A percentile compares a stretch with the other conserved stretches of the same genome.
Conservation (phyloP, 2,113 vertebrate species). For the Anoura caudifer region DNA sequence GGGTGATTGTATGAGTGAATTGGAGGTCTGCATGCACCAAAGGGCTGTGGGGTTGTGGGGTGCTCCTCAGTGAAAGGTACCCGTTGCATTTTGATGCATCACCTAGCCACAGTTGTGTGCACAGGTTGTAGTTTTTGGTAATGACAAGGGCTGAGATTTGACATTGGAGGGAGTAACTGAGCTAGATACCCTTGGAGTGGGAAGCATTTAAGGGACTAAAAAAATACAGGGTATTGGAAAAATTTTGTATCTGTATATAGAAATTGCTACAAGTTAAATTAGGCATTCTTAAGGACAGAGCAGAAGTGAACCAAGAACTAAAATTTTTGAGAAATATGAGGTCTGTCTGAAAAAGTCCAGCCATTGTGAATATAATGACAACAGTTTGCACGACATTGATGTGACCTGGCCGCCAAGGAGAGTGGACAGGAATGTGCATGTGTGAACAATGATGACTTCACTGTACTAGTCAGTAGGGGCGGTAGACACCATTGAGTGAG, state of each 20-base stretch:
- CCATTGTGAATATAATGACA: too few species aligned
- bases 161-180: not conserved
- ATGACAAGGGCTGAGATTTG: not conserved
- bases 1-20: too few species aligned
- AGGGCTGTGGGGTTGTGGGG: too few species aligned
- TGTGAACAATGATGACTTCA: too few species aligned
- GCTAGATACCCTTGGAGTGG: not conserved
- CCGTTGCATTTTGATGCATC: not conserved
- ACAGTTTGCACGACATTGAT: too few species aligned
- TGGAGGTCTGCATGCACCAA: too few species aligned
- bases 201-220: not conserved
- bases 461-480: too few species aligned
- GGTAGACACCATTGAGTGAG: too few species aligned
- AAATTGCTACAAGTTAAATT: not conserved
- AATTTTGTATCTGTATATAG: not conserved
- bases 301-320: not conserved
- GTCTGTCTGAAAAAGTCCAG: too few species aligned
- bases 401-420: too few species aligned
- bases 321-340: not conserved
- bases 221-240: not conserved
- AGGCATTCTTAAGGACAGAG: not conserved
- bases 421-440: too few species aligned
- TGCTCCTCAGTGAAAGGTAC: not conserved
- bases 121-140: not conserved
- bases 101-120: not conserved